phyloP scores from a whole-genome alignment of 2,888 invertebrate species.

The Lampropteryx suffumata region DNA sequence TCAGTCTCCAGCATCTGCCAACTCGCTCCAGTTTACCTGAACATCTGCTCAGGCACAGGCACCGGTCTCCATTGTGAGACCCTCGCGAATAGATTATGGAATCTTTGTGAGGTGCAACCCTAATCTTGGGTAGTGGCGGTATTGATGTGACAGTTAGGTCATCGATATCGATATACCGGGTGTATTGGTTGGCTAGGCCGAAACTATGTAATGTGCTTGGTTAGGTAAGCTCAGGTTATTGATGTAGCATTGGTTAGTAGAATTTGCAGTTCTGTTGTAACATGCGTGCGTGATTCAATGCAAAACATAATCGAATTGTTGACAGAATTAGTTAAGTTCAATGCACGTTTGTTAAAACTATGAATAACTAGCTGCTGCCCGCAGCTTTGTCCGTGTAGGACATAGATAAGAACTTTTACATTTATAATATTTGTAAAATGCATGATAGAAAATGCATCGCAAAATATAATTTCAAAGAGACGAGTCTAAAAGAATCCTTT shows the following conservation, averaged over 20 bases:
- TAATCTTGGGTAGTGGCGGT: slow-evolving; percentile 58
- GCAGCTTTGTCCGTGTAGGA: no score
- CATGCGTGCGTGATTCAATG: slow-evolving; percentile 20
- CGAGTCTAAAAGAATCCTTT: no score
- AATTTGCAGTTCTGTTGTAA: slow-evolving; percentile 10
- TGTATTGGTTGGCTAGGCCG: background rate
- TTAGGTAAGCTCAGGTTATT: slow-evolving; percentile 6
- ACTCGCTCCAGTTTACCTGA: slow-evolving; percentile 68
- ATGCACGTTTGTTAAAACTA: background rate
- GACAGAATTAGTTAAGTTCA: slow-evolving; percentile 1
- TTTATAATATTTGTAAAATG: no score
- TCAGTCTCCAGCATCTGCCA: slow-evolving; percentile 61
- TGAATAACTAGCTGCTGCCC: background rate
- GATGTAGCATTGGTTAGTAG: background rate
- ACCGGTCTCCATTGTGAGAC: slow-evolving; percentile 39
- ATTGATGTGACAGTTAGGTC: slow-evolving; percentile 30
- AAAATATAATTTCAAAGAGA: background rate
- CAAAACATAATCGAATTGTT: slow-evolving; percentile 13
- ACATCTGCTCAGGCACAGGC: slow-evolving; percentile 62
- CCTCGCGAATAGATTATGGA: slow-evolving; percentile 69
- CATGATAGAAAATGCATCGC: background rate
- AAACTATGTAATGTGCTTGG: background rate
- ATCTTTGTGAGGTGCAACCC: slow-evolving; percentile 64
- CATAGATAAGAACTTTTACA: no score
- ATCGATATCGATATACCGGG: slow-evolving; percentile 38